Evolutionary conservation across 2,888 invertebrate species (phyloP).

Genomic region (Harpagoxenus sublaevis): DNA sequence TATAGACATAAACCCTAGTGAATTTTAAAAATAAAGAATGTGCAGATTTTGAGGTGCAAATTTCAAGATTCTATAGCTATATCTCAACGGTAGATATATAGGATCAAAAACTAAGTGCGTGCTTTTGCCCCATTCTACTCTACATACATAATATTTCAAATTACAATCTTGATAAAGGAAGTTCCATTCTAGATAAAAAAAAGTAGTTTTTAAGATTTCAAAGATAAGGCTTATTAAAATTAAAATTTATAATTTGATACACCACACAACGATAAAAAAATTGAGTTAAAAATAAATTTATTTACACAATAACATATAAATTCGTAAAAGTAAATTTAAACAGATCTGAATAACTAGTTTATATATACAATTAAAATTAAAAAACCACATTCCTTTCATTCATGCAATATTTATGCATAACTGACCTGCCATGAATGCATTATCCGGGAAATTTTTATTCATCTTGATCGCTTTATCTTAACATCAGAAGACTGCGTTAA

Average conservation of each 20-base stretch:
- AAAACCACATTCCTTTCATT: not conserved
- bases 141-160: not conserved
- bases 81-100: too few species aligned
- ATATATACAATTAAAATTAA: not conserved
- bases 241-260: not conserved
- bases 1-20: too few species aligned
- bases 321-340: not conserved
- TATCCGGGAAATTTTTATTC: not conserved
- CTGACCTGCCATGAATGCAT: constrained; percentile 15
- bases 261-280: not conserved
- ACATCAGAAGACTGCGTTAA: not conserved
- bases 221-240: not conserved
- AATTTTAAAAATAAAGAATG: too few species aligned
- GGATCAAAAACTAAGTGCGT: too few species aligned
- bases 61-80: too few species aligned
- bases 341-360: not conserved
- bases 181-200: not conserved
- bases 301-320: not conserved
- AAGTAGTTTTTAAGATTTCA: too few species aligned
- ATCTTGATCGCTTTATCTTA: not conserved
- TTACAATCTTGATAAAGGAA: not conserved
- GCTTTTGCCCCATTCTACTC: too few species aligned
- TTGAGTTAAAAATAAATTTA: not conserved
- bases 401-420: not conserved
- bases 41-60: too few species aligned